Evolutionary conservation across 2,113 vertebrate genomes (phyloP).

Genomic region (Tichodroma muraria): DNA sequence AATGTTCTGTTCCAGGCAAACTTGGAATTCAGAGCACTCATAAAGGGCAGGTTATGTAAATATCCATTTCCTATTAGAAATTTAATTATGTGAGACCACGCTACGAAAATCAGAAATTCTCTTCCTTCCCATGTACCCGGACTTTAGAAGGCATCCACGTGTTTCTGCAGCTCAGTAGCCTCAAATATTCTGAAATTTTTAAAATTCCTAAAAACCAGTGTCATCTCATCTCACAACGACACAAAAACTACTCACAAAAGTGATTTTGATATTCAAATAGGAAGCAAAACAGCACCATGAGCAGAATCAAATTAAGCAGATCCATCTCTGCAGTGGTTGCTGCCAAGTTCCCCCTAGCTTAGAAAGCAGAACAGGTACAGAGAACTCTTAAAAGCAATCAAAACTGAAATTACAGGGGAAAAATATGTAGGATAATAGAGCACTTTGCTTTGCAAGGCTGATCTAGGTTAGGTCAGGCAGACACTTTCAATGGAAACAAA

Average conservation of each 20-base stretch:
- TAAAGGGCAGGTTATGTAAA: not conserved
- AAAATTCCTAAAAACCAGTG: too few species aligned
- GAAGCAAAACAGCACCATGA: not conserved
- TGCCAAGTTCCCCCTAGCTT: not conserved
- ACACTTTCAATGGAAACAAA: not conserved
- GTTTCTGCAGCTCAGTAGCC: not conserved
- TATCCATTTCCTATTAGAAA: not conserved
- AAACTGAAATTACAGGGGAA: not conserved
- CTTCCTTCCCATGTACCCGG: not conserved
- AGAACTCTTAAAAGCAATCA: not conserved
- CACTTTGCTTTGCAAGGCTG: not conserved
- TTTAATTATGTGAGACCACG: not conserved
- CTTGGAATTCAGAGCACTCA: not conserved
- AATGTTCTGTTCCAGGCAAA: not conserved
- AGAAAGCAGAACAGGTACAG: not conserved
- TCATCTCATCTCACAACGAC: too few species aligned
- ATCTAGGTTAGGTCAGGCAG: not conserved
- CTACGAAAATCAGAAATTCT: not conserved
- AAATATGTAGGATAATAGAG: not conserved
- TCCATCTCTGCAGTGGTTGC: not conserved
- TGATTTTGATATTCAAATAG: rapidly evolving
- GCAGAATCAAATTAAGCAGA: not conserved
- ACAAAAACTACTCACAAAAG: not conserved
- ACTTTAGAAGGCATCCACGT: not conserved
- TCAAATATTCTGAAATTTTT: not conserved